phyloP scores from a whole-genome alignment of 2,888 invertebrate species.

The Baronia brevicornis region DNA sequence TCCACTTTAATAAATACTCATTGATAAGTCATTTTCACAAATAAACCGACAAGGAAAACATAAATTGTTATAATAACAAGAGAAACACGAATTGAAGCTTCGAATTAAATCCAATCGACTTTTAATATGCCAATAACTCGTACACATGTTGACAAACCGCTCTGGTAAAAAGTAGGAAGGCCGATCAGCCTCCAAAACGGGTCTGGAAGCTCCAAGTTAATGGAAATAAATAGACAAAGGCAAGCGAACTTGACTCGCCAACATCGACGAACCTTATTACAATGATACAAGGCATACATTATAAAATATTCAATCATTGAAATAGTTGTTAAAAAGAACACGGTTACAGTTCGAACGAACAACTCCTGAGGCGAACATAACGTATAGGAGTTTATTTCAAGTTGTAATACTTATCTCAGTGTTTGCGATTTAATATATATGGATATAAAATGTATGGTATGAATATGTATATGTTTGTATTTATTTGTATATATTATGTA shows the following conservation, averaged over 20 bases:
- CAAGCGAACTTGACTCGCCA: constrained; percentile 22
- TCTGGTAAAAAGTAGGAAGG: constrained; percentile 28
- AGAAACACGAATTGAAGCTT: constrained; percentile 9
- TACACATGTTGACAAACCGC: constrained; percentile 22
- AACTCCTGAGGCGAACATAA: too few species aligned
- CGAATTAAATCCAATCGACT: constrained; percentile 30
- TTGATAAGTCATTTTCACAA: too few species aligned
- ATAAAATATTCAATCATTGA: constrained; percentile 20
- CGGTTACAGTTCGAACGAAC: constrained; percentile 44
- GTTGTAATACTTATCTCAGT: too few species aligned
- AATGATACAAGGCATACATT: constrained; percentile 22
- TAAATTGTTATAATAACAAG: too few species aligned
- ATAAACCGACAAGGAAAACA: too few species aligned
- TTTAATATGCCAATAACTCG: constrained; percentile 33
- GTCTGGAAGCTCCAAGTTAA: constrained; percentile 23
- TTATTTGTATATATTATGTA: too few species aligned
- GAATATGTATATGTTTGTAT: too few species aligned
- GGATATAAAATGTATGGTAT: too few species aligned
- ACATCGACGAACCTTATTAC: constrained; percentile 19
- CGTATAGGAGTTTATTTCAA: too few species aligned
- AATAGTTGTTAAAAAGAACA: constrained; percentile 28
- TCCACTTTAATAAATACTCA: too few species aligned
- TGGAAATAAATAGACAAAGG: constrained; percentile 27
- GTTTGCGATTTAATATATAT: too few species aligned
- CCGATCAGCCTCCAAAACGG: constrained; percentile 29